These are phyloP conservation scores for Lochmaea crataegi DNA, from an alignment of 2,888 invertebrate species.

Conservation along the genomic window DNA sequence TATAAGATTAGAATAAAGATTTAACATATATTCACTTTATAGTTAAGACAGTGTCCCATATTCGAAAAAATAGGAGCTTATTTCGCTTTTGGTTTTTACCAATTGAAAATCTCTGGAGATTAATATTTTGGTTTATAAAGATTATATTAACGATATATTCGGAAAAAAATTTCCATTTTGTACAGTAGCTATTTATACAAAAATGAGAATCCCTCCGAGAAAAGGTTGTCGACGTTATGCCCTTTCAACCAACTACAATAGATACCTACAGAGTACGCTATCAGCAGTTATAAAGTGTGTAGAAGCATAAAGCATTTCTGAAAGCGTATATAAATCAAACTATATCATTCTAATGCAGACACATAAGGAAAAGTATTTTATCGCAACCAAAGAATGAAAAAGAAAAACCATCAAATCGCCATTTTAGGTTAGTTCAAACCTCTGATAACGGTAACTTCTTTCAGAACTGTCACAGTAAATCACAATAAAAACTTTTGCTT, in stretches of 20 bases:
- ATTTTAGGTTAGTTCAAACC: constrained; percentile 57
- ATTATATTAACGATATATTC: not conserved
- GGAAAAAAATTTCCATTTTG: constrained; percentile 1
- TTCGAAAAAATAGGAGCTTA: too few relatives aligned
- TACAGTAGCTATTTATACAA: not conserved
- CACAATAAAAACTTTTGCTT: constrained; percentile 44
- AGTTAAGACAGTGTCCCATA: not conserved
- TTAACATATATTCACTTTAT: too few relatives aligned
- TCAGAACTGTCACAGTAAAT: constrained; percentile 60
- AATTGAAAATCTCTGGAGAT: too few relatives aligned
- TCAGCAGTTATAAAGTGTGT: constrained; percentile 20
- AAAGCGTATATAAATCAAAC: constrained; percentile 54
- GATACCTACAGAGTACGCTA: constrained; percentile 18
- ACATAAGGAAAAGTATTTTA: constrained; percentile 58
- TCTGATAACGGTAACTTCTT: constrained; percentile 62
- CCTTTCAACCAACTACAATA: constrained; percentile 9
- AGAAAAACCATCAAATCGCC: constrained; percentile 61
- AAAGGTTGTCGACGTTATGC: constrained; percentile 13
- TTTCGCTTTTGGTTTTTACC: too few relatives aligned
- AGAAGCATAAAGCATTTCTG: constrained; percentile 21
- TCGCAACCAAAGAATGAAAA: constrained; percentile 55
- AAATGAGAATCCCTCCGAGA: constrained; percentile 3
- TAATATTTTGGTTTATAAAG: not conserved
- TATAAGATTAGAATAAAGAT: too few relatives aligned
- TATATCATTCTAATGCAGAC: constrained; percentile 59